These are phyloP conservation scores for Vidua macroura DNA, from an alignment of 2,113 vertebrate genomes.

Conservation along the genomic window DNA sequence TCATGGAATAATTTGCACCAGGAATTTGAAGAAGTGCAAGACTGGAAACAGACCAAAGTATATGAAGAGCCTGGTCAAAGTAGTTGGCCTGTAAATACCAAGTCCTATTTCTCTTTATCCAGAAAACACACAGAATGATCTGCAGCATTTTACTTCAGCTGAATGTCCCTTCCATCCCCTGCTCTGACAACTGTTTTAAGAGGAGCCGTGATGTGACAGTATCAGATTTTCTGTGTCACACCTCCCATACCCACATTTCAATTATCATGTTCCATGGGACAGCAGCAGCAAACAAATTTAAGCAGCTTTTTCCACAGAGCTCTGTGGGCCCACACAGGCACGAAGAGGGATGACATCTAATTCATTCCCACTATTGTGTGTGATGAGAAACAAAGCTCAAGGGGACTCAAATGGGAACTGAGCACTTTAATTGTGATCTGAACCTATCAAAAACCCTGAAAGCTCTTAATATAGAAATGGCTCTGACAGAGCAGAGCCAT, in stretches of 20 bases:
- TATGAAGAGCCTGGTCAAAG: background rate
- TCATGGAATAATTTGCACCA: background rate
- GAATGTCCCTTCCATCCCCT: background rate
- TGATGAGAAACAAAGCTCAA: background rate
- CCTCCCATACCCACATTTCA: background rate
- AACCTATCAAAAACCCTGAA: background rate
- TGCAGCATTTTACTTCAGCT: background rate
- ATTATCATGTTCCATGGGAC: background rate
- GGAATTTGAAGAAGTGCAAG: background rate
- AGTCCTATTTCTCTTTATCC: background rate
- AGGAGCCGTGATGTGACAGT: background rate
- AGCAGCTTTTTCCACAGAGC: conserved; percentile 5
- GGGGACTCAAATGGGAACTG: background rate
- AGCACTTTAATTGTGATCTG: background rate
- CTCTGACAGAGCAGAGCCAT: background rate
- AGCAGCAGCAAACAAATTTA: background rate
- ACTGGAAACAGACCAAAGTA: background rate
- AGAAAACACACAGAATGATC: background rate
- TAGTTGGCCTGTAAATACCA: background rate
- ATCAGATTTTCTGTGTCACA: background rate
- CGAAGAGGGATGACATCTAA: background rate
- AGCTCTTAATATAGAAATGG: background rate
- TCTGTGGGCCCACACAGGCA: background rate
- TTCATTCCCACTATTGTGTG: background rate
- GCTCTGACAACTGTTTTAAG: background rate